A percentile compares a stretch with the other conserved stretches of the same genome.
These are phyloP conservation scores for Anguilla marmorata DNA, from an alignment of 2,797 vertebrate species.

Conservation along the genomic window DNA sequence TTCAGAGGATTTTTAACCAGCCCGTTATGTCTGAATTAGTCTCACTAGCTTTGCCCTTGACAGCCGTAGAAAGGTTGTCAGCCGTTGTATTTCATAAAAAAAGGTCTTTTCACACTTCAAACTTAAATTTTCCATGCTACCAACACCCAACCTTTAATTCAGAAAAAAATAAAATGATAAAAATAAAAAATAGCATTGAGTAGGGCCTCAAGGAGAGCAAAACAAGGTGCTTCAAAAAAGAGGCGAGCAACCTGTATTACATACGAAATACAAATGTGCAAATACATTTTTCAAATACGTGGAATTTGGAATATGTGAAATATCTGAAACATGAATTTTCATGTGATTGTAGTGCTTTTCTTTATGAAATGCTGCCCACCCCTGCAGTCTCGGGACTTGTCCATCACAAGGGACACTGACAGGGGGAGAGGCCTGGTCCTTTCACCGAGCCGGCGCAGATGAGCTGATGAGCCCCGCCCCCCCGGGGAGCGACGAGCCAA, in stretches of 20 bases:
- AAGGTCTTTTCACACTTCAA: not conserved
- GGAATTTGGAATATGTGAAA: no score
- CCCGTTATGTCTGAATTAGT: not conserved
- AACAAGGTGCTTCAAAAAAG: no score
- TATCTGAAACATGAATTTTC: no score
- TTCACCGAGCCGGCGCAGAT: not conserved
- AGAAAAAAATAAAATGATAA: not conserved
- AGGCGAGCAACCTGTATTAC: no score
- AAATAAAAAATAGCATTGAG: not conserved
- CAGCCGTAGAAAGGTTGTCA: not conserved
- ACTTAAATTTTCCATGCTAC: not conserved
- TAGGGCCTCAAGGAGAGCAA: not conserved
- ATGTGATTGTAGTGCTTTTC: no score
- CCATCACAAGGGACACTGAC: no score
- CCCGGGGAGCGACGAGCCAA: not conserved
- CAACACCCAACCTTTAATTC: not conserved
- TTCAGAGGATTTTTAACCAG: constrained; percentile 5
- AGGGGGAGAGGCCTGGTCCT: not conserved
- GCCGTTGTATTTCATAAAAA: not conserved
- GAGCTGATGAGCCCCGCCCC: not conserved
- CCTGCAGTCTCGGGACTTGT: no score
- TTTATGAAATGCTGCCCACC: no score
- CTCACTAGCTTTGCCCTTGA: not conserved
- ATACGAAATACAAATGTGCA: no score
- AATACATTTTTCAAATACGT: no score